Base-by-base conservation (phyloP, 2,797 vertebrate genomes). In the Eleutherodactylus coqui region DNA sequence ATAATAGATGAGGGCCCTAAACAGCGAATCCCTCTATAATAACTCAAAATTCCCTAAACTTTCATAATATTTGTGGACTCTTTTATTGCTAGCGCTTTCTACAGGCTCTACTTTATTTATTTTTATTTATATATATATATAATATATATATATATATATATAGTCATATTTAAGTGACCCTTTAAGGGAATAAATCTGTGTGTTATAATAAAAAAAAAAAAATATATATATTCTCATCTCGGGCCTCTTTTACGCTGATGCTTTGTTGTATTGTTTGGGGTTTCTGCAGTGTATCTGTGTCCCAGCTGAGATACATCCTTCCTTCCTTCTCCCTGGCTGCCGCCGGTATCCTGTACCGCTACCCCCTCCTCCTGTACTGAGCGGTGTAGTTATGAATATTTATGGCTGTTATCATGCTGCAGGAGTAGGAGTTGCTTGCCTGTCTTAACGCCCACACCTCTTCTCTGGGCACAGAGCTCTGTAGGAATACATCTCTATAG, bases 371-470 rank as follows among this genome's bases (percentile, higher is more conserved):
- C 76, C 64, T 83, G 75, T 78, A 67, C 53, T 73, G 79, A 62
- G 82, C 38, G 82, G 53, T 84, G 82, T 67, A 73, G 41, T 75
- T 87, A 87, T 84, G 86, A 87, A 87, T 87, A 87, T 87, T 87
- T 87, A 87, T 87, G 86, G 81, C 76, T 87, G 86, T 83, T 75
- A 73, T 84, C 82, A 84, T 77, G 34, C 86, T 84, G 86, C 82
- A 84, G 38, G 76, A 87, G 86, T 87, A 83, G 86, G 82, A 75
- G 86, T 80, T 67, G 13, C 86, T 87, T 87, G 86, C 82, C 86
- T 87, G 82, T 87, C 86, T 77, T 80, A 45, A 87, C 86, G 82
- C 86, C 86, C 82, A 87, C 86, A 87, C 76, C 67, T 79, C 55
- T 45, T 80, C 86, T 87, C 76, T 79, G 82, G 82, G 82, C 86